Evolutionary conservation across 2,113 vertebrate genomes (phyloP).

Genomic region (Rallus limicola): DNA sequence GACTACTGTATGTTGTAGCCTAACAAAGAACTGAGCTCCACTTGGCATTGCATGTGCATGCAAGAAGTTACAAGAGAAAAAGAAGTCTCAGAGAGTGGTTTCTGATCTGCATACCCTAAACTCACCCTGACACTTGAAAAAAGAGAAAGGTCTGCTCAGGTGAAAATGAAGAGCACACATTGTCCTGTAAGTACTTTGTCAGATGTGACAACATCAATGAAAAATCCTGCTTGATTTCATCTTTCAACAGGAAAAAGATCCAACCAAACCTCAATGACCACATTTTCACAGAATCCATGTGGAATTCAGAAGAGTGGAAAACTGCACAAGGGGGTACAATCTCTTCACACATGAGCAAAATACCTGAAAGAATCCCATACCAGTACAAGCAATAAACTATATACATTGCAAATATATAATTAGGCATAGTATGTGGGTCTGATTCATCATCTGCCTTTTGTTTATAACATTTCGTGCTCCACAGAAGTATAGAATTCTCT

Average conservation of each 20-base stretch:
- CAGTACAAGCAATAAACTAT: not conserved
- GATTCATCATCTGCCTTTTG: slow-evolving; percentile 26
- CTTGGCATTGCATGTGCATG: not conserved
- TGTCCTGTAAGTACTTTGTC: not conserved
- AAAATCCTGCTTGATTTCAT: not conserved
- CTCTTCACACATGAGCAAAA: not conserved
- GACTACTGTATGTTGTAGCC: not conserved
- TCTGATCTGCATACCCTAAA: not conserved
- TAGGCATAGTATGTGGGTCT: not conserved
- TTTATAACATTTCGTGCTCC: slow-evolving; percentile 9
- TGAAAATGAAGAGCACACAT: not conserved
- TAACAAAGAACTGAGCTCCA: not conserved
- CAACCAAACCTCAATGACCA: not conserved
- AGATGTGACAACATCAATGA: not conserved
- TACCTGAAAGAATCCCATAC: not conserved
- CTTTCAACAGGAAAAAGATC: not conserved
- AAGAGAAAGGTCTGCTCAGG: not conserved
- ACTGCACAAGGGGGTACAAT: not conserved
- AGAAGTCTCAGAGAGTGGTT: rapidly evolving
- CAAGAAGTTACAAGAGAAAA: not conserved
- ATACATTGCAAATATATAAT: not conserved
- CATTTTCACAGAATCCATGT: not conserved
- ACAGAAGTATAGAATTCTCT: not conserved
- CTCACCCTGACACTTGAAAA: not conserved
- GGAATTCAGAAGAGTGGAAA: not conserved